Evolutionary conservation across 2,888 invertebrate genomes (phyloP).

Genomic region (Chrysolina americana): DNA sequence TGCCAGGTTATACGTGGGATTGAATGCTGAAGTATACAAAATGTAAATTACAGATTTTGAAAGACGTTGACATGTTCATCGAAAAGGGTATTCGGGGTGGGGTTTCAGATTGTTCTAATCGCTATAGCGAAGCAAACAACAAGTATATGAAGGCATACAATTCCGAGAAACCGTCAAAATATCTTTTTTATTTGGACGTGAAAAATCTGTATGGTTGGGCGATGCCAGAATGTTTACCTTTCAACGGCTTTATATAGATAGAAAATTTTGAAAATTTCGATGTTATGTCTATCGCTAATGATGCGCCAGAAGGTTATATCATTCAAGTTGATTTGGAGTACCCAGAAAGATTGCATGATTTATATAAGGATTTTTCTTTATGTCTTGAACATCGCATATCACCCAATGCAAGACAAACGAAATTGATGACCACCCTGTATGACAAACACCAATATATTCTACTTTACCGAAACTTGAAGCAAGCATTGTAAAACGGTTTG

Average conservation of each 20-base stretch:
- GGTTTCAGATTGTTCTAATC: slow-evolving; percentile 27
- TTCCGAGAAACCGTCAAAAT: slow-evolving; percentile 48
- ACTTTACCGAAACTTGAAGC: slow-evolving; percentile 30
- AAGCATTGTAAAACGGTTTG: slow-evolving; percentile 18
- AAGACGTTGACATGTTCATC: slow-evolving; percentile 48
- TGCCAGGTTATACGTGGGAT: slow-evolving; percentile 29
- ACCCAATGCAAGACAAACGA: slow-evolving; percentile 46
- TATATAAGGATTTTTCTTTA: slow-evolving; percentile 55
- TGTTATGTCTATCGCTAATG: slow-evolving; percentile 33
- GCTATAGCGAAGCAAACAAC: slow-evolving; percentile 51
- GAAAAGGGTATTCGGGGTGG: slow-evolving; percentile 51
- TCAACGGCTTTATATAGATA: slow-evolving; percentile 33
- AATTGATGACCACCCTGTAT: slow-evolving; percentile 52
- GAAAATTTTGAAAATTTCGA: slow-evolving; percentile 31
- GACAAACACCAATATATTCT: slow-evolving; percentile 54
- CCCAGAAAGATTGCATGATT: slow-evolving; percentile 61
- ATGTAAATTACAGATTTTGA: slow-evolving; percentile 55
- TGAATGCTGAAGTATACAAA: slow-evolving; percentile 51
- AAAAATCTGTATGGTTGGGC: slow-evolving; percentile 50
- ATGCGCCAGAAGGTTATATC: slow-evolving; percentile 51
- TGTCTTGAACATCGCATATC: slow-evolving; percentile 50
- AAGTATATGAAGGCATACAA: slow-evolving; percentile 60
- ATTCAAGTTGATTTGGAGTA: slow-evolving; percentile 68
- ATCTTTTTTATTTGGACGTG: slow-evolving; percentile 58
- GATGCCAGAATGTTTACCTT: slow-evolving; percentile 57